Evolutionary conservation across 2,113 vertebrate species (phyloP), one percentile per base, ranked within the genome.

Genomic region (Triplophysa dalaica): DNA sequence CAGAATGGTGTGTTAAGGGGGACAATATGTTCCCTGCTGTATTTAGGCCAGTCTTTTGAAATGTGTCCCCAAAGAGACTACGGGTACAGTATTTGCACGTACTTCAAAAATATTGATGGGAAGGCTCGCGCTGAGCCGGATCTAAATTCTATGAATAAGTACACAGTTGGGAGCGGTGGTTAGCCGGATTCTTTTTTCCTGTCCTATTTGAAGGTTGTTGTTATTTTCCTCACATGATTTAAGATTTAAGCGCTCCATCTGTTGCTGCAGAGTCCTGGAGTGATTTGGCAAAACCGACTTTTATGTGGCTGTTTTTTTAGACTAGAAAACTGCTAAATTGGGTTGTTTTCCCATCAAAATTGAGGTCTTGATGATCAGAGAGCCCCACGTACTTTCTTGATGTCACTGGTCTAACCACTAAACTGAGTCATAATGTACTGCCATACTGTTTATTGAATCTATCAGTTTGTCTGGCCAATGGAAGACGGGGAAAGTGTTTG

Each of bases 61-160:
- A 60, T 76, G 56, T 70, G 58, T 81, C 64, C 62, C 73, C 6
- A 61, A 8, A 26, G 73, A 81, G 56, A 76, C 26, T 63, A 16
- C 26, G 16, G 33, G 33, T 38, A 38, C 22, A 68, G 54, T 26
- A 29, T 67, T 79, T 33, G 19, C 29, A 62, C 61, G 45, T 74
- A 61, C 3, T 66, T 29, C 29, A 82, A 81, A 73, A 54, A 79
- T 45, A 60, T 82, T 77, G 73, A 45, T 24, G 52, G 24, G 61
- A 54, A 68, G 21, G 4, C 26, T 43, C 21, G 22, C 2, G 5
- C 69, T 69, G 68, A 78, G 52, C 43, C 29, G n/a, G 41, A 67
- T 82, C 69, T 52, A 14, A 3, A 21, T 69, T 68, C 78, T 68
- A 56, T 78, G 62, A 67, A 82, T 52, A 62, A 33, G 50, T 26